Conservation (phyloP, 2,888 invertebrate species). For the Drosophila paracracens region DNA sequence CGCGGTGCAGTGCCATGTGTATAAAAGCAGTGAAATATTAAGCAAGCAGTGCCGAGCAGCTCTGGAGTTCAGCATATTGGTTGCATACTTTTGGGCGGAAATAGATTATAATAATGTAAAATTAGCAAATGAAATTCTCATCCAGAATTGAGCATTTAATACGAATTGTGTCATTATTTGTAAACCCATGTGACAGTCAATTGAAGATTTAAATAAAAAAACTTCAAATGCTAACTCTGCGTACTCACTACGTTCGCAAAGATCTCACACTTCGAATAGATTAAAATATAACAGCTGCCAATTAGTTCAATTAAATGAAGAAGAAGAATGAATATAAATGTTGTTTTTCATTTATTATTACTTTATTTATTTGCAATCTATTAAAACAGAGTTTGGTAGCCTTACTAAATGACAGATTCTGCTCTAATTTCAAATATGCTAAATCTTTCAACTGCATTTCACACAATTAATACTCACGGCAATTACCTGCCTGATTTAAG, state of each 20-base stretch:
- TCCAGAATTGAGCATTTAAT: not conserved
- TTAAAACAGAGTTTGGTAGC: not conserved
- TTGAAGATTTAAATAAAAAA: not conserved
- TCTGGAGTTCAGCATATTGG: rapidly evolving
- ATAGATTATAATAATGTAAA: too few species aligned
- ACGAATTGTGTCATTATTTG: not conserved
- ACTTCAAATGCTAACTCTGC: not conserved
- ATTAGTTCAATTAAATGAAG: not conserved
- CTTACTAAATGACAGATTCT: not conserved
- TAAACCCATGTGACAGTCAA: not conserved
- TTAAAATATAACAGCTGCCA: not conserved
- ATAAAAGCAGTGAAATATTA: conserved; percentile 3
- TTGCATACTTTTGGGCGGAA: conserved; percentile 10
- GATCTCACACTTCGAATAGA: not conserved
- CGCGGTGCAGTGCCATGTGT: not conserved
- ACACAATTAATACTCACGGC: conserved; percentile 14
- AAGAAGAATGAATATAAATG: not conserved
- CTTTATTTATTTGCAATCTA: not conserved
- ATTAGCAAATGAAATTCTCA: not conserved
- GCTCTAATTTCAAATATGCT: conserved; percentile 8
- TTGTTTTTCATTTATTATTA: not conserved
- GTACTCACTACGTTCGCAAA: not conserved
- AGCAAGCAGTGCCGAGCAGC: conserved; percentile 18
- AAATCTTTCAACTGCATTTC: conserved; percentile 8
- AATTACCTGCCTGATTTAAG: conserved; percentile 29